Percentiles rank a stretch among this genome's conserved stretches.
Conservation (phyloP, 1,140 invertebrate species). For the Apis dorsata region DNA sequence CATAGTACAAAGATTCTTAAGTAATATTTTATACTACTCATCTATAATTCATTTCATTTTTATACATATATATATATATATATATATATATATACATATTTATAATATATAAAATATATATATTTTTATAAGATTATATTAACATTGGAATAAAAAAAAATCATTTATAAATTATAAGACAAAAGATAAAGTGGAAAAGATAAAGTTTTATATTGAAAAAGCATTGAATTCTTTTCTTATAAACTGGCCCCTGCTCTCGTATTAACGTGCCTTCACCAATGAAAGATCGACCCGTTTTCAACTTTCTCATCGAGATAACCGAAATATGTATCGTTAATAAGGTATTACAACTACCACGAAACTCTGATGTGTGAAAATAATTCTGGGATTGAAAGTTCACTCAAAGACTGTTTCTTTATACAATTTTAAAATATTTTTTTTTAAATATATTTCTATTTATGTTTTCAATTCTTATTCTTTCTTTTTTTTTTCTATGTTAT, state of each 20-base stretch:
- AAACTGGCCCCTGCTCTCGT: constrained; percentile 20
- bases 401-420: no score
- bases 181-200: constrained; percentile 5
- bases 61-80: background rate
- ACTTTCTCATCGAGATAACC: constrained; percentile 43
- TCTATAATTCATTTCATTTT: no score
- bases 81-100: background rate
- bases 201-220: constrained; percentile 24
- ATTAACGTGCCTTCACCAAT: constrained; percentile 21
- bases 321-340: constrained; percentile 45
- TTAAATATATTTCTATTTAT: no score
- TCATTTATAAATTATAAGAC: constrained; percentile 2
- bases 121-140: background rate
- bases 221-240: constrained; percentile 30
- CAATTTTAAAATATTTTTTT: background rate
- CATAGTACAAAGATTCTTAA: background rate
- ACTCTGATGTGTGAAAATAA: constrained; percentile 18
- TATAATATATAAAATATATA: background rate
- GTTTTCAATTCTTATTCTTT: no score
- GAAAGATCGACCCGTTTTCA: constrained; percentile 45
- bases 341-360: background rate
- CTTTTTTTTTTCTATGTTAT: no score
- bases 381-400: background rate
- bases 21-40: no score
- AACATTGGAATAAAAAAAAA: background rate